Conservation (phyloP, 1,140 invertebrate genomes). For the Augochlora pura region DNA sequence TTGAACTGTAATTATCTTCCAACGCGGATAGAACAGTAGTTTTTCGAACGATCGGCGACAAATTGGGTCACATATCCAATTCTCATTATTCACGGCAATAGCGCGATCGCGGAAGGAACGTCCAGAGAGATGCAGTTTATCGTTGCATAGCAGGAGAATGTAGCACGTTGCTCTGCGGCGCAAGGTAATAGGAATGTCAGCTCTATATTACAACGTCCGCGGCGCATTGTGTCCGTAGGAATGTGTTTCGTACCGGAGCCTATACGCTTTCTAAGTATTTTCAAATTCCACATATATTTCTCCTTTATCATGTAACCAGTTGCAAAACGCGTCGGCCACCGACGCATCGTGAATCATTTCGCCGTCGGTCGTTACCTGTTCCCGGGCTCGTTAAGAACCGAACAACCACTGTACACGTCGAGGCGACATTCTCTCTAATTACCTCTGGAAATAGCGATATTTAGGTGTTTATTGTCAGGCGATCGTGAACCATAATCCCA, state of each 20-base stretch:
- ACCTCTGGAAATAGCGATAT: too few species aligned
- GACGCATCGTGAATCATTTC: not conserved
- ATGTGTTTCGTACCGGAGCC: slow-evolving; percentile 7
- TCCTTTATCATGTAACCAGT: slow-evolving; percentile 16
- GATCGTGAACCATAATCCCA: too few species aligned
- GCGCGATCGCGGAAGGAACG: slow-evolving; percentile 19
- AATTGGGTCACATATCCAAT: not conserved
- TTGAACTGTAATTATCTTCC: too few species aligned
- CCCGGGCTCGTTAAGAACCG: too few species aligned
- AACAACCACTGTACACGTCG: too few species aligned
- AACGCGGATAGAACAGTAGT: too few species aligned
- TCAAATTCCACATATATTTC: slow-evolving; percentile 19
- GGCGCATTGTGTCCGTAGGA: slow-evolving; percentile 30
- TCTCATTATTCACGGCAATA: not conserved
- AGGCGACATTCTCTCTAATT: too few species aligned
- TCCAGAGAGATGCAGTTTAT: slow-evolving; percentile 30
- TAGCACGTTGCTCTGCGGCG: slow-evolving; percentile 20
- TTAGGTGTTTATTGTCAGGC: too few species aligned
- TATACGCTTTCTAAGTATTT: slow-evolving; percentile 37
- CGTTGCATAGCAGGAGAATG: slow-evolving; percentile 30
- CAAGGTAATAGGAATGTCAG: slow-evolving; percentile 41
- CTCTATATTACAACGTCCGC: slow-evolving; percentile 29
- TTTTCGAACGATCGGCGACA: not conserved
- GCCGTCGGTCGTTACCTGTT: not conserved
- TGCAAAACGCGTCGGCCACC: not conserved